A percentile compares a stretch with the other conserved stretches of the same genome.
Conservation (phyloP, 2,888 invertebrate species). For the Eupithecia abbreviata region DNA sequence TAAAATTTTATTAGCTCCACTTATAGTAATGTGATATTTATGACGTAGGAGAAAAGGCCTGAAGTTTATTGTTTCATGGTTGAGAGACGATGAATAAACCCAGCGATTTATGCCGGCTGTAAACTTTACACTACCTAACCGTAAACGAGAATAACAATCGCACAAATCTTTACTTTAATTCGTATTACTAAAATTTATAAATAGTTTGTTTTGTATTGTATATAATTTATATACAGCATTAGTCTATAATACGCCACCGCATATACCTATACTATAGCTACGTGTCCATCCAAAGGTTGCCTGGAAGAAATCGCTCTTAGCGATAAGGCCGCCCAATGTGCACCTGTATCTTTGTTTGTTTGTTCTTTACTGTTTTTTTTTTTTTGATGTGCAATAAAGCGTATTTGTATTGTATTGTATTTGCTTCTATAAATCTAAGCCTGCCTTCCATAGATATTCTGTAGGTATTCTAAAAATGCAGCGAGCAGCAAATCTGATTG, state of each 20-base stretch:
- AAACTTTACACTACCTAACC: constrained; percentile 59
- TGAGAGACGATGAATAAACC: constrained; percentile 71
- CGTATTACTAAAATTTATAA: constrained; percentile 36
- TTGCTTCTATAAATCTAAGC: background rate
- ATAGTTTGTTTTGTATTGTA: background rate
- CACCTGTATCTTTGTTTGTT: too few species aligned
- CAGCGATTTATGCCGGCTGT: constrained; percentile 68
- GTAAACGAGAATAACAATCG: constrained; percentile 60
- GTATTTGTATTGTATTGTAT: too few species aligned
- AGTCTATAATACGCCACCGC: too few species aligned
- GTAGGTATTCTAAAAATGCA: background rate
- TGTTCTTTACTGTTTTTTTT: too few species aligned
- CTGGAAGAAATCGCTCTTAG: too few species aligned
- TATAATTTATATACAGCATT: too few species aligned
- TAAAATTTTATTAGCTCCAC: constrained; percentile 72
- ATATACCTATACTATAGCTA: too few species aligned
- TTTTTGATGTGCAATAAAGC: too few species aligned
- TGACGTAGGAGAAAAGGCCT: constrained; percentile 66
- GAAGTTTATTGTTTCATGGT: constrained; percentile 76
- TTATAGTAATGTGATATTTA: constrained; percentile 79
- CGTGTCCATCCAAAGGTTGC: too few species aligned
- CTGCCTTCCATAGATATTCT: background rate
- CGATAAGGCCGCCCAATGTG: too few species aligned
- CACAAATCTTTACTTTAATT: constrained; percentile 55
- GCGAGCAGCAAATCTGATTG: background rate